Percentiles rank a stretch among this genome's conserved stretches.
Conservation (phyloP, 2,797 vertebrate genomes). For the Sebastes wilsoni region DNA sequence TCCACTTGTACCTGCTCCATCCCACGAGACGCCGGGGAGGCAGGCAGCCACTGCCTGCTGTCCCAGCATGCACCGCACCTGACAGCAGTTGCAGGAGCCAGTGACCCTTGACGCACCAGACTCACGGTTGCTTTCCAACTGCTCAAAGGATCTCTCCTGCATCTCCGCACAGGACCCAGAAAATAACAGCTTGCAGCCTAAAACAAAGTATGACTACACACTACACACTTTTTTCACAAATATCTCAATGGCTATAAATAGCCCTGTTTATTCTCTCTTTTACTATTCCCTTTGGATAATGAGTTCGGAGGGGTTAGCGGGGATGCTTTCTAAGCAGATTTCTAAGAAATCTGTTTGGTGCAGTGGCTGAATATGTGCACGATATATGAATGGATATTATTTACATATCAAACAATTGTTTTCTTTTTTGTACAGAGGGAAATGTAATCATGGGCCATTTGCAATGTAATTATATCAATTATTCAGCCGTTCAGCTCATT, state of each 20-base stretch:
- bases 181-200: slow-evolving; percentile 7
- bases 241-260: slow-evolving; percentile 47
- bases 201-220: slow-evolving; percentile 9
- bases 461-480: slow-evolving; percentile 31
- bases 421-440: slow-evolving; percentile 9
- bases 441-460: slow-evolving; percentile 20
- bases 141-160: slow-evolving; percentile 8
- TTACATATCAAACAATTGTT: slow-evolving; percentile 29
- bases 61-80: slow-evolving; percentile 48
- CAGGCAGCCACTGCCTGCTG: slow-evolving; percentile 1
- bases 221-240: not conserved
- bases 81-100: slow-evolving; percentile 35
- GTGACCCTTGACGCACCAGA: slow-evolving; percentile 40
- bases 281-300: slow-evolving; percentile 22
- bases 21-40: slow-evolving; percentile 22
- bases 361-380: slow-evolving; percentile 13
- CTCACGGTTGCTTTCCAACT: slow-evolving; percentile 8
- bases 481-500: slow-evolving; percentile 4
- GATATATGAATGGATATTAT: slow-evolving; percentile 6
- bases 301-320: slow-evolving; percentile 14
- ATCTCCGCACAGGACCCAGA: not conserved
- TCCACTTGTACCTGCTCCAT: slow-evolving; percentile 37
- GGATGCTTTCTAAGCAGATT: slow-evolving; percentile 25
- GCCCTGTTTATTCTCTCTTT: slow-evolving; percentile 28
- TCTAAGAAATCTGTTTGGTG: slow-evolving; percentile 20